Conservation (phyloP, 2,888 invertebrate species). For the Bugulina stolonifera region DNA sequence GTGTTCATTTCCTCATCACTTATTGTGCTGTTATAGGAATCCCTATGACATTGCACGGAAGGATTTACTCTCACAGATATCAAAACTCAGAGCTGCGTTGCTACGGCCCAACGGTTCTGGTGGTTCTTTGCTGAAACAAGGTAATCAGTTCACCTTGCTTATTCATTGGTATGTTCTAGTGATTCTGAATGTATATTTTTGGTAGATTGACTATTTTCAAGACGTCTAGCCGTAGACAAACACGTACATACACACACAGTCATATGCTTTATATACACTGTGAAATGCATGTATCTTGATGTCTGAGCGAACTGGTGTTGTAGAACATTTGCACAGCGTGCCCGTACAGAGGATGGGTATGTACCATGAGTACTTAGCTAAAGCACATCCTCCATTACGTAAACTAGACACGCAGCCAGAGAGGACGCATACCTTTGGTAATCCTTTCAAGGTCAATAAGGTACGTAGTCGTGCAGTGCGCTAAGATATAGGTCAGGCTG, state of each 20-base stretch:
- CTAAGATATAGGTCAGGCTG: neutral
- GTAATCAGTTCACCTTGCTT: no score
- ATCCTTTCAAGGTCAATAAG: conserved; percentile 99
- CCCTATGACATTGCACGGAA: conserved; percentile 89
- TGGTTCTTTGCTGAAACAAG: conserved; percentile 11
- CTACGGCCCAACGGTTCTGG: conserved; percentile 54
- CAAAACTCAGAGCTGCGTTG: conserved; percentile 89
- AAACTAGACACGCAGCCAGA: conserved; percentile 93
- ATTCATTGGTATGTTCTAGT: no score
- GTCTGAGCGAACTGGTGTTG: neutral
- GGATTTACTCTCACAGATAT: conserved; percentile 83
- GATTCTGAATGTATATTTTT: no score
- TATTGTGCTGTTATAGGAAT: no score
- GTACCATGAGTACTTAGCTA: conserved; percentile 95
- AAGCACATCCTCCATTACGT: conserved; percentile 81
- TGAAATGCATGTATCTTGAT: no score
- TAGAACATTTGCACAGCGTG: conserved; percentile 87
- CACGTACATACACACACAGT: no score
- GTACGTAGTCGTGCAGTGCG: conserved; percentile 51
- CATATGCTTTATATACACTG: no score
- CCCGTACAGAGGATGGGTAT: conserved; percentile 99
- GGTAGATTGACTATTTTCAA: no score
- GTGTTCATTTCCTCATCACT: no score
- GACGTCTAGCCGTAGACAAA: no score
- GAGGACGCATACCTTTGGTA: conserved; percentile 97